These are phyloP conservation scores for Varanus salvator DNA, from an alignment of 2,113 vertebrate species.

Conservation along the genomic window DNA sequence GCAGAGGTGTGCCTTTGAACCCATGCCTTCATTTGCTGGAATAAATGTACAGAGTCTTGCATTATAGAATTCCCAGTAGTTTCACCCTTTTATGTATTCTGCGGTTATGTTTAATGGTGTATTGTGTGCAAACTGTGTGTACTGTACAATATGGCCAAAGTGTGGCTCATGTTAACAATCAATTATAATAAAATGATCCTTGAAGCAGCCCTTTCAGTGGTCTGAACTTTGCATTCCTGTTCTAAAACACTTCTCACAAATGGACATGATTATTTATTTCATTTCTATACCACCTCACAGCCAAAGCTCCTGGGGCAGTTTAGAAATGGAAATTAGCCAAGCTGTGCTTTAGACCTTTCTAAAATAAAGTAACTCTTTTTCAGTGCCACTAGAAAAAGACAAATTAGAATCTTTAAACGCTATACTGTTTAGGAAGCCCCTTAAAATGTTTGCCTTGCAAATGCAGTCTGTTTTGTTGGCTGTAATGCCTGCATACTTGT, in stretches of 20 bases:
- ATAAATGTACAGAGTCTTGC: neutral
- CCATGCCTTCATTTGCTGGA: neutral
- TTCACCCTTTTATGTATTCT: neutral
- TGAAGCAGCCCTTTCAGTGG: neutral
- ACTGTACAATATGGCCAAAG: neutral
- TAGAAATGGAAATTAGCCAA: neutral
- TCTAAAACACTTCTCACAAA: neutral
- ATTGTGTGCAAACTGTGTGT: neutral
- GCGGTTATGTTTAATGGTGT: neutral
- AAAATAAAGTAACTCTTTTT: neutral
- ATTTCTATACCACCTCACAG: too few species aligned
- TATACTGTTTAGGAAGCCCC: neutral
- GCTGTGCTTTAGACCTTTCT: neutral
- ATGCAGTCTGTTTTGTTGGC: neutral
- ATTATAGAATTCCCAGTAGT: neutral
- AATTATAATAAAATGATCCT: neutral
- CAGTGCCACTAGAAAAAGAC: neutral
- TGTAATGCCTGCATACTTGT: neutral
- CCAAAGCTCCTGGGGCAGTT: too few species aligned
- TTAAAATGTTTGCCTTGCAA: neutral
- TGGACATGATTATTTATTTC: too few species aligned
- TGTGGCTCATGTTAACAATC: neutral
- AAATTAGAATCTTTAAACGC: neutral
- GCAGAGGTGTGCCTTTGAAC: neutral
- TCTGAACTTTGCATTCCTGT: neutral